Base-by-base conservation (phyloP, 2,888 invertebrate species). In the Chrysolina americana region DNA sequence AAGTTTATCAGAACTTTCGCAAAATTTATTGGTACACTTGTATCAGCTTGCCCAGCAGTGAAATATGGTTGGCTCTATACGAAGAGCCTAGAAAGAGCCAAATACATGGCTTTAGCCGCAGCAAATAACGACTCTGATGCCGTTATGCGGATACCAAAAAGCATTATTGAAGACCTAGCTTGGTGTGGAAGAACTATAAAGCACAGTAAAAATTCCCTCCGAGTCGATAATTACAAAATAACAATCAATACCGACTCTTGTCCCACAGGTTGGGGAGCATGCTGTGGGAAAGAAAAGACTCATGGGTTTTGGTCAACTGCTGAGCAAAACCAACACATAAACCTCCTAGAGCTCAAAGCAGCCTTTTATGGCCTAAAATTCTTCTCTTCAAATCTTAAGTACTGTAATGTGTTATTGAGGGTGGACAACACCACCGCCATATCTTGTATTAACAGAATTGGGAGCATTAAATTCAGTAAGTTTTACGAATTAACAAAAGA, bases 391-490 rank as follows among this genome's bases (percentile, higher is more conserved):
- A 23, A 68, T 2, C 17, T 73, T 4, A 56, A 19, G 59, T 44
- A 74, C 47, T 56, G 74, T 44, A 63, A 70, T 36, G 71, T 79
- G 41, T 44, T 79, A 10, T 41, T 53, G 21, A 28, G 72, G 68
- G 65, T 78, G 15, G 78, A 76, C 65, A 78, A 79, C 48, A 78
- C 77, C 23, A 78, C 76, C 53, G 74, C 77, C 21, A 71, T 76
- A 8, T n/a, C 70, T 13, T 76, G 70, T 64, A 71, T 79, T 11
- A 77, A 76, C 41, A 65, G 72, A 28, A 79, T 77, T 76, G 76
- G 76, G 11, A 70, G 76, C 44, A 70, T 48, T 44, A 23, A 44
- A n/a, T 70, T 59, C 11, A 36, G 17, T 19, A 19, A 11, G 2
- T 62, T 62, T 6, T 62, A 70, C 23, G 28, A 36, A 36, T 9